phyloP scores from a whole-genome alignment of 2,888 invertebrate species.

The Drosophila hamatofila region DNA sequence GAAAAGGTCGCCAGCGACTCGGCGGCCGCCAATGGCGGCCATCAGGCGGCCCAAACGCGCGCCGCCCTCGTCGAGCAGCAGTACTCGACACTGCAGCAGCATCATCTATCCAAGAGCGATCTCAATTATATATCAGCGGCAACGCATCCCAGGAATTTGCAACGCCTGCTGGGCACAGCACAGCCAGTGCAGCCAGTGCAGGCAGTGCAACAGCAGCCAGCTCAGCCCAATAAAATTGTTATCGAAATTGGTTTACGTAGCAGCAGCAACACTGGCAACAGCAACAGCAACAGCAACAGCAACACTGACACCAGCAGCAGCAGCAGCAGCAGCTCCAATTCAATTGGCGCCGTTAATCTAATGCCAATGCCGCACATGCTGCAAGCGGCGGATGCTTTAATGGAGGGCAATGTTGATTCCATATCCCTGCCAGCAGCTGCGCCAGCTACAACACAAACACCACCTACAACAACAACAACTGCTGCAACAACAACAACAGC shows the following conservation, averaged over 20 bases:
- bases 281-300: conserved; percentile 12
- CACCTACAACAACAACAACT: conserved; percentile 12
- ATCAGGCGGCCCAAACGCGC: conserved; percentile 82
- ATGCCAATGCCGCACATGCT: conserved; percentile 63
- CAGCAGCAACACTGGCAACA: conserved; percentile 17
- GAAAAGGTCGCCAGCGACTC: conserved; percentile 85
- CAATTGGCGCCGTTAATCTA: conserved; percentile 21
- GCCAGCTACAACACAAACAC: conserved; percentile 24
- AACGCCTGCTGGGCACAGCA: conserved; percentile 58
- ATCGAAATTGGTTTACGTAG: conserved; percentile 82
- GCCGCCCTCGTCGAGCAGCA: conserved; percentile 83
- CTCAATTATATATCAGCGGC: conserved; percentile 82
- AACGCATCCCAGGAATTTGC: conserved; percentile 83
- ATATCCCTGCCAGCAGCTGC: conserved; percentile 82
- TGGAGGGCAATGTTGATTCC: conserved; percentile 83
- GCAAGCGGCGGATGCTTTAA: conserved; percentile 75
- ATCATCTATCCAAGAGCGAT: conserved; percentile 82
- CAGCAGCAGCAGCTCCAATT: conserved; percentile 25
- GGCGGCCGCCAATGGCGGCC: conserved; percentile 83
- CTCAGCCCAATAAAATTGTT: conserved; percentile 81
- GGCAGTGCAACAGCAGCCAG: conserved; percentile 9
- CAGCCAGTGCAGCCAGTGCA: conserved; percentile 29
- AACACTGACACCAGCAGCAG: conserved; percentile 23
- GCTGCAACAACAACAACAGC: conserved; percentile 17
- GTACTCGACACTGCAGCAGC: conserved; percentile 82